Percentiles rank a stretch among this genome's conserved stretches.
phyloP scores from a whole-genome alignment of 2,888 invertebrate genomes.

The Heliconius hortense region DNA sequence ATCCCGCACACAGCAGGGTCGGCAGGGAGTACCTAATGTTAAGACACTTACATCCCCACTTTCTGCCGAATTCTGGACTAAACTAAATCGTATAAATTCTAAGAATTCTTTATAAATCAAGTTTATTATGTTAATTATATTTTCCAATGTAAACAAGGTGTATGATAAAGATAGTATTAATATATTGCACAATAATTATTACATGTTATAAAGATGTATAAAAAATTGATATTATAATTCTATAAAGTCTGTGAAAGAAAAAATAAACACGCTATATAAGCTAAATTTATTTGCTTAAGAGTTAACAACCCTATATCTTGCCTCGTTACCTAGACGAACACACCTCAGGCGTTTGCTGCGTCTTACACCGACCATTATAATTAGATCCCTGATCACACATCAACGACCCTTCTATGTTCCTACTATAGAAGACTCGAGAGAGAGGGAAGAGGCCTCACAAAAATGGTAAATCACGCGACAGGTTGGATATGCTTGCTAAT shows the following conservation, averaged over 20 bases:
- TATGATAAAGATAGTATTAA: background rate
- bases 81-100: too few relatives aligned
- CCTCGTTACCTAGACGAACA: conserved; percentile 68
- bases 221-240: background rate
- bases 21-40: too few relatives aligned
- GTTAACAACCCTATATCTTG: conserved; percentile 54
- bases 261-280: background rate
- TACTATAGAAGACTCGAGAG: conserved; percentile 52
- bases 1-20: too few relatives aligned
- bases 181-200: background rate
- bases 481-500: conserved; percentile 76
- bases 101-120: too few relatives aligned
- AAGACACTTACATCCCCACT: too few relatives aligned
- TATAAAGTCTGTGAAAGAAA: background rate
- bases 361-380: conserved; percentile 66
- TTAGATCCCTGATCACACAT: conserved; percentile 68
- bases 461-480: conserved; percentile 58
- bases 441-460: conserved; percentile 50
- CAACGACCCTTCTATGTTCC: conserved; percentile 55
- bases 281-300: conserved; percentile 6
- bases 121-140: background rate
- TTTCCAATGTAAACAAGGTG: background rate
- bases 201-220: background rate
- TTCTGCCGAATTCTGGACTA: too few relatives aligned
- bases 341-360: conserved; percentile 76